Conservation (phyloP, 2,888 invertebrate genomes). For the Germaria angustata region DNA sequence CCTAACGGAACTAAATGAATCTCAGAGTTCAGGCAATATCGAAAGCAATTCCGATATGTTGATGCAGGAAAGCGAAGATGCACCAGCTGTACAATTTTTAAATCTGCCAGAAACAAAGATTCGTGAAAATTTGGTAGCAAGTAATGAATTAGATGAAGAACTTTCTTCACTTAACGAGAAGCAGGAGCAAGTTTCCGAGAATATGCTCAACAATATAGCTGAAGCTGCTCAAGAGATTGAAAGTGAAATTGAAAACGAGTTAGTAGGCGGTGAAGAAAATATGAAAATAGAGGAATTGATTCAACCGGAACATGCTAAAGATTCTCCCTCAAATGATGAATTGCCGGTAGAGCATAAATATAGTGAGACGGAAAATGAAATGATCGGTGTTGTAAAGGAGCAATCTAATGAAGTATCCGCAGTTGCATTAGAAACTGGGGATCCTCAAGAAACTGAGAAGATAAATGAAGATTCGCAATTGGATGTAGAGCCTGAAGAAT, state of each 20-base stretch:
- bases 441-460: not conserved
- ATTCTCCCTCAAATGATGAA: not conserved
- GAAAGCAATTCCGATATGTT: conserved; percentile 72
- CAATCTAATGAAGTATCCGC: conserved; percentile 4
- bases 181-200: conserved; percentile 13
- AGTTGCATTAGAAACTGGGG: conserved; percentile 13
- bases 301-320: not conserved
- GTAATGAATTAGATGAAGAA: conserved; percentile 22
- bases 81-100: conserved; percentile 67
- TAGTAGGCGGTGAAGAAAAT: not conserved
- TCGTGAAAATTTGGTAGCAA: not conserved
- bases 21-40: conserved; percentile 23
- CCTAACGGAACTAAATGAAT: conserved; percentile 31
- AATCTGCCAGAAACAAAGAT: conserved; percentile 38
- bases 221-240: conserved; percentile 60
- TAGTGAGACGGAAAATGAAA: conserved; percentile 24
- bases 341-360: conserved; percentile 23
- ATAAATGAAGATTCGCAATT: not conserved
- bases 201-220: conserved; percentile 43
- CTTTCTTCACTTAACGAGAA: not conserved
- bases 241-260: conserved; percentile 54
- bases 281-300: not conserved
- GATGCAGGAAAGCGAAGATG: conserved; percentile 75
- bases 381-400: conserved; percentile 55
- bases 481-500: conserved; percentile 18